phyloP scores from a whole-genome alignment of 2,797 vertebrate genomes.

The Synanceia verrucosa region DNA sequence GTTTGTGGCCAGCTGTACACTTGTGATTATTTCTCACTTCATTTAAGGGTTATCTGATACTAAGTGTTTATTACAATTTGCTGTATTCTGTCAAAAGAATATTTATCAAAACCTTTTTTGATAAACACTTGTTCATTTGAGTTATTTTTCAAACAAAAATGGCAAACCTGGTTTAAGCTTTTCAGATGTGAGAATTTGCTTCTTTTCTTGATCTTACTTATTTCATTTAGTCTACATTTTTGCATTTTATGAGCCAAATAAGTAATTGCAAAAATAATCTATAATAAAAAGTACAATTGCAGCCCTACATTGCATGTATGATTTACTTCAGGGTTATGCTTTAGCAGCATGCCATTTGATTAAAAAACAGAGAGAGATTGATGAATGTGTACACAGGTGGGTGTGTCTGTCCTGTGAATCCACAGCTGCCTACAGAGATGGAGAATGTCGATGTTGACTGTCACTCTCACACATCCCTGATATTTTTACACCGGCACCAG shows the following conservation, averaged over 20 bases:
- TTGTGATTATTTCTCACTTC: not conserved
- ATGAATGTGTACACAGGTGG: constrained; percentile 54
- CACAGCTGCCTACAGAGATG: constrained; percentile 51
- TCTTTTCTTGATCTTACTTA: not conserved
- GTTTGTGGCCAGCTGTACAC: constrained; percentile 31
- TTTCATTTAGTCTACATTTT: not conserved
- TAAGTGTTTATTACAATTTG: not conserved
- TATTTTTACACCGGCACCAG: constrained; percentile 74
- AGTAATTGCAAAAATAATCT: not conserved
- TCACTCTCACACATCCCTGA: constrained; percentile 71
- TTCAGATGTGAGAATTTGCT: no score
- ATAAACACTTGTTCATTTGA: not conserved
- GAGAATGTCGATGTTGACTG: constrained; percentile 86
- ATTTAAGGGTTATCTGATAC: not conserved
- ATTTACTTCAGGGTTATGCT: not conserved
- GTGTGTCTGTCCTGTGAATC: constrained; percentile 56
- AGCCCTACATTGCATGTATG: no score
- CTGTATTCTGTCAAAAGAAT: not conserved
- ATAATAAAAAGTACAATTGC: not conserved
- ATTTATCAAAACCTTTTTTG: not conserved
- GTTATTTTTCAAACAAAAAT: not conserved
- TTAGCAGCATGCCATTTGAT: not conserved
- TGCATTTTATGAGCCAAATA: not conserved
- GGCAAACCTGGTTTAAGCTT: not conserved
- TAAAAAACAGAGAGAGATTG: not conserved